Conservation (phyloP, 2,797 vertebrate species). For the Aphelocoma californica region DNA sequence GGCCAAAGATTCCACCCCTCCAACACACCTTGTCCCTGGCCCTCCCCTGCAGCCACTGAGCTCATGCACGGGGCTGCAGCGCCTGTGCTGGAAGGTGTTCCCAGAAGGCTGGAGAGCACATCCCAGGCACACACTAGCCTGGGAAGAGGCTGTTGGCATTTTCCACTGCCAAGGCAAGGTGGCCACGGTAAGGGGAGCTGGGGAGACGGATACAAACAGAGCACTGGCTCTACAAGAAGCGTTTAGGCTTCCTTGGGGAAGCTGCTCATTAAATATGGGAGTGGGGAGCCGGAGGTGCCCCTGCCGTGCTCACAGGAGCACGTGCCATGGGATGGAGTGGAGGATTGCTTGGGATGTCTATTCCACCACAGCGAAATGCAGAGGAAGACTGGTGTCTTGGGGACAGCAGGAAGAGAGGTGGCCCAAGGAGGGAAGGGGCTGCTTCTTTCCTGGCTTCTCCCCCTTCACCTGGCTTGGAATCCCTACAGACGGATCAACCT, state of each 20-base stretch:
- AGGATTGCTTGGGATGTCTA: background rate
- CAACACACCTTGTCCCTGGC: background rate
- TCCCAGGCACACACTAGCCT: background rate
- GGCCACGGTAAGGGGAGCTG: background rate
- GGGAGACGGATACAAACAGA: background rate
- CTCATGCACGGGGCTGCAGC: rapidly evolving
- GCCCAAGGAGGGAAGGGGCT: background rate
- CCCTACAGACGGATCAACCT: background rate
- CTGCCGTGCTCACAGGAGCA: background rate
- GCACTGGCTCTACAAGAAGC: background rate
- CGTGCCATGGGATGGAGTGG: background rate
- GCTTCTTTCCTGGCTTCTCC: background rate
- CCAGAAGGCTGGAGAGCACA: background rate
- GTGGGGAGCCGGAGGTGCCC: background rate
- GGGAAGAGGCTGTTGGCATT: background rate
- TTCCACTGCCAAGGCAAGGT: background rate
- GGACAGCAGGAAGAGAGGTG: background rate
- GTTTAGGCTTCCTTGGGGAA: background rate
- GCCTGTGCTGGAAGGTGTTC: background rate
- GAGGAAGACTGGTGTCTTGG: background rate
- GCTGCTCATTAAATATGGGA: background rate
- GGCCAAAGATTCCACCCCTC: background rate
- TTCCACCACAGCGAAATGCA: background rate
- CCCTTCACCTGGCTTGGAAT: background rate
- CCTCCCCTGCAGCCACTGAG: background rate